Percentiles rank a stretch among this genome's conserved stretches.
Conservation (phyloP, 2,113 vertebrate genomes). For the Brevimyrus niger region DNA sequence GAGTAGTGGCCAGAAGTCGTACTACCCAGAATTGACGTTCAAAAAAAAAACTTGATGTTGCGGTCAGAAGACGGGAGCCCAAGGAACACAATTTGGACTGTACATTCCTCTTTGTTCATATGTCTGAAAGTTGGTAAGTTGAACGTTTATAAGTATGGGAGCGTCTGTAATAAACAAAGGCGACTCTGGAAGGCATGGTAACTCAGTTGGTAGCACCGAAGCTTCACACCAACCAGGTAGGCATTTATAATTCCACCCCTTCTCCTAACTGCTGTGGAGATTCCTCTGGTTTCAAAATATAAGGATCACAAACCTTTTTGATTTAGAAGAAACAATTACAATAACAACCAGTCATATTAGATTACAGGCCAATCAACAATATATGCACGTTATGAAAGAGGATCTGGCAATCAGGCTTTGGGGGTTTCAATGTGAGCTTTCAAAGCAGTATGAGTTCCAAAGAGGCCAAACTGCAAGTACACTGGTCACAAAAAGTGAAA, state of each 20-base stretch:
- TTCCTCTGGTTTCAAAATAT: not conserved
- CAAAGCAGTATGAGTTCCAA: not conserved
- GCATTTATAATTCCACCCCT: not conserved
- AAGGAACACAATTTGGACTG: too few species aligned
- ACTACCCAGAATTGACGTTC: too few species aligned
- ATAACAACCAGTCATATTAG: not conserved
- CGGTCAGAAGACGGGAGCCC: too few species aligned
- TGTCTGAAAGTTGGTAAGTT: too few species aligned
- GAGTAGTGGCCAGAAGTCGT: too few species aligned
- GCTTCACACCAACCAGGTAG: not conserved
- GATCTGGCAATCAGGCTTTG: not conserved
- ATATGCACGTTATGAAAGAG: not conserved
- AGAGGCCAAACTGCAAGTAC: not conserved
- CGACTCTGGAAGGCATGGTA: not conserved
- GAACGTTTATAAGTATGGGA: too few species aligned
- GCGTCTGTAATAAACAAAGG: not conserved
- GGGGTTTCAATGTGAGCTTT: too few species aligned
- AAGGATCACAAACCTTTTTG: not conserved
- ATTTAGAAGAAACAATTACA: not conserved
- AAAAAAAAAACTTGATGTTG: too few species aligned
- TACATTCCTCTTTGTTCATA: too few species aligned
- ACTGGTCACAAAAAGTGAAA: not conserved
- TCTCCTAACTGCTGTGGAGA: not conserved
- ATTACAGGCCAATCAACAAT: not conserved
- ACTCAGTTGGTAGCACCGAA: not conserved